Evolutionary conservation across 2,113 vertebrate genomes (phyloP), one percentile per base, ranked within the genome.

Genomic region (Orycteropus afer): DNA sequence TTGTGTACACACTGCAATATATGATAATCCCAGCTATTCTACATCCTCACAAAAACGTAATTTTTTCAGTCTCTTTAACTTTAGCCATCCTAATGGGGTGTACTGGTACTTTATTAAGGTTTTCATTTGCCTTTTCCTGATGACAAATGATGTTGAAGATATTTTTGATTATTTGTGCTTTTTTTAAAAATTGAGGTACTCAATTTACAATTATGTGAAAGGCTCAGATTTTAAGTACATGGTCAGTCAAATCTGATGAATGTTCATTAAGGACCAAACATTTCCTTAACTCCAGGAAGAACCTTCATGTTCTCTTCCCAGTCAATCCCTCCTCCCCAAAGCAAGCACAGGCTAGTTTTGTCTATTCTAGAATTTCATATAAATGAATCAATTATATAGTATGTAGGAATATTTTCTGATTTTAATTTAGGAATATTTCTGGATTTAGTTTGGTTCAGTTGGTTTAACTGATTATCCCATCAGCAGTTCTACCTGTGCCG

Each of bases 51-150:
- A 37, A 37, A 90, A 90, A 81, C 45, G n/a, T 86, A 77, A 51
- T 59, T 84, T 89, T 73, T 37, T 7, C 22, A 42, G 18, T 29
- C 51, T 57, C 82, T 57, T 65, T 82, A 57, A 27, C 29, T 78
- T 63, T 13, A 40, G 83, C 53, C 71, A 84, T 87, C 45, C n/a
- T 42, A 67, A 74, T 49, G 7, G 25, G 17, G 5, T 79, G 37
- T n/a, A 3, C 29, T 74, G 14, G 32, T 61, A 94, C 53, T 89
- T 84, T 71, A 57, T 4, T 53, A 23, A 93, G 7, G 53, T 79
- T 94, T 93, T 32, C 25, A 74, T 63, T 86, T 89, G n/a, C 25
- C 63, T 79, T 80, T 86, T 86, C 57, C 29, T 93, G 18, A 40
- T 47, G 53, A 82, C 47, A 2, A n/a, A 45, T 23, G 63, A 80